Evolutionary conservation across 2,888 invertebrate species (phyloP), one percentile per base, ranked within the genome.

Genomic region (Gymnocheta viridis): DNA sequence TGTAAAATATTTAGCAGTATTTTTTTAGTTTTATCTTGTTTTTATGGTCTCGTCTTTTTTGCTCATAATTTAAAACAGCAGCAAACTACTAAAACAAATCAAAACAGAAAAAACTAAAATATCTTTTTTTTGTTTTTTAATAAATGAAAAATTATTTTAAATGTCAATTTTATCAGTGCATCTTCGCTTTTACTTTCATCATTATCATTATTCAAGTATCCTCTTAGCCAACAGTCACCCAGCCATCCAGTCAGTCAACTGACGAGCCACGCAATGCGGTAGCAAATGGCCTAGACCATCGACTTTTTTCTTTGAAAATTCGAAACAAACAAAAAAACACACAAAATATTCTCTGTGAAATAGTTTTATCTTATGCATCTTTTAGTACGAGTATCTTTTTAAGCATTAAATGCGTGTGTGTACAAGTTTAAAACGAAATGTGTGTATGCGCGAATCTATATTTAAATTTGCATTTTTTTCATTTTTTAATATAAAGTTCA

Each of bases 231-330:
- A 56, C 22, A 78, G 17, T n/a, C 67, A 62, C 22, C 54, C 27
- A 58, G n/a, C n/a, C n/a, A n/a, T 51, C 9, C 54, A 64, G 67
- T 58, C 27, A 67, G 32, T 35, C 54, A 76, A 32, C 38, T 54
- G 54, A 29, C 24, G 41, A 78, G 60, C 74, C 81, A 82, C 81
- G 81, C 81, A 82, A 70, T 82, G 69, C 81, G 74, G 81, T 74
- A 81, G 74, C 81, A 81, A 81, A 82, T 82, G 81, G 81, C 81
- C 81, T 82, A 82, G 81, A 82, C 81, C 74, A 76, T 76, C 54
- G 81, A 64, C 60, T 69, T 64, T 54, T 70, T 41, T 66, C 29
- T 54, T 41, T 41, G 49, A 35, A 32, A 35, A 72, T 7, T n/a
- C 6, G 24, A 51, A 64, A 35, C 32, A 60, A 60, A 35, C 19